Evolutionary conservation across 2,797 vertebrate species (phyloP).

Genomic region (Thalassophryne amazonica): DNA sequence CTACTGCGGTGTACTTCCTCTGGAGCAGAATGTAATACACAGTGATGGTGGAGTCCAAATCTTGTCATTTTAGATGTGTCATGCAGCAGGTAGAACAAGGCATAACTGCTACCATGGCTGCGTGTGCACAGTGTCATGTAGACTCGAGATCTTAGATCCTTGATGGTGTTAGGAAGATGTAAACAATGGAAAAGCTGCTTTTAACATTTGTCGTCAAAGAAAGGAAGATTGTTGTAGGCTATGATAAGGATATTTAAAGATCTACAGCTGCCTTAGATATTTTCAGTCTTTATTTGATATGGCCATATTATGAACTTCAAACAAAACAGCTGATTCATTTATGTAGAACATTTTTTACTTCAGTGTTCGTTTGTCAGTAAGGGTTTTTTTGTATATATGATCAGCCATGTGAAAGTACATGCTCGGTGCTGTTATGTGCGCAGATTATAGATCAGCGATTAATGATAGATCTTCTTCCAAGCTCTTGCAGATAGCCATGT

Average conservation of each 20-base stretch:
- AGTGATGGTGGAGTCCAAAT: no score
- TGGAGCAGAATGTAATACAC: no score
- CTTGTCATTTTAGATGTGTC: no score
- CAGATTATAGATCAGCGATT: background rate
- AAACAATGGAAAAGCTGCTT: background rate
- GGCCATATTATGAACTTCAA: slow-evolving; percentile 2
- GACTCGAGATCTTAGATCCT: background rate
- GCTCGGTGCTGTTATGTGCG: slow-evolving; percentile 3
- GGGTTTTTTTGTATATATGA: background rate
- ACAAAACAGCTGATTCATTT: background rate
- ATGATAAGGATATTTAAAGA: background rate
- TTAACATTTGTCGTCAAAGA: background rate
- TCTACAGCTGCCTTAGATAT: background rate
- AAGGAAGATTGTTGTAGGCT: background rate
- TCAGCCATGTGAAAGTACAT: background rate
- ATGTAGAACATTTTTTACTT: slow-evolving; percentile 1
- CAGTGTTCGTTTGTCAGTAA: background rate
- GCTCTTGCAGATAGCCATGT: slow-evolving; percentile 5
- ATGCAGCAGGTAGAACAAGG: no score
- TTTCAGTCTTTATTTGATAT: slow-evolving; percentile 12
- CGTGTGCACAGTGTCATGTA: background rate
- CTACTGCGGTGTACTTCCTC: no score
- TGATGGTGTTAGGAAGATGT: background rate
- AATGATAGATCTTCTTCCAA: slow-evolving; percentile 8
- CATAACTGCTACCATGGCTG: background rate